Evolutionary conservation across 2,888 invertebrate species (phyloP).

Genomic region (Euproctis similis): DNA sequence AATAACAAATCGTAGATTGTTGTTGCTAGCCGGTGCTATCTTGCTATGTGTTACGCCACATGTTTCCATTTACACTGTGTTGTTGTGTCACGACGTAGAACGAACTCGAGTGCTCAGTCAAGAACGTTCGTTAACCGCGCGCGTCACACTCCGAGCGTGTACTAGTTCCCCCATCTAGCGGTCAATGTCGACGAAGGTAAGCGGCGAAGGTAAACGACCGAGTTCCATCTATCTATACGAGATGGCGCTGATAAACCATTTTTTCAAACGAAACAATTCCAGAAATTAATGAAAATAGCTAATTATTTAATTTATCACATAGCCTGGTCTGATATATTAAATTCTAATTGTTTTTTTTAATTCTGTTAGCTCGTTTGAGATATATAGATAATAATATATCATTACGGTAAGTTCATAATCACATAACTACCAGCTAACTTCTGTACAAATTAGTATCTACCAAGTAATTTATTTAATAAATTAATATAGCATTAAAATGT

Average conservation of each 20-base stretch:
- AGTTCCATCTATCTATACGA: constrained; percentile 38
- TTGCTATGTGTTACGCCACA: constrained; percentile 21
- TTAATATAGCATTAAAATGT: too few species aligned
- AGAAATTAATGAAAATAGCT: too few species aligned
- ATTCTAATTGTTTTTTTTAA: too few species aligned
- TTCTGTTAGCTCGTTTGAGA: too few species aligned
- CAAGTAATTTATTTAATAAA: too few species aligned
- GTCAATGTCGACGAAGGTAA: constrained; percentile 74
- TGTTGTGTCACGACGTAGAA: constrained; percentile 50
- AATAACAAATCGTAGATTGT: constrained; percentile 8
- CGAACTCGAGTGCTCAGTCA: constrained; percentile 69
- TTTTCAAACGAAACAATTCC: too few species aligned
- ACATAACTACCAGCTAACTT: too few species aligned
- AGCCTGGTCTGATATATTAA: too few species aligned
- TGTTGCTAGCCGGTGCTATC: constrained; percentile 11
- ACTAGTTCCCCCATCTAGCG: constrained; percentile 68
- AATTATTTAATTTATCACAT: too few species aligned
- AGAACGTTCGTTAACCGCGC: constrained; percentile 74
- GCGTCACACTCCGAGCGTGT: constrained; percentile 50
- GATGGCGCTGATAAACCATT: constrained; percentile 50
- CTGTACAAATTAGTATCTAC: too few species aligned
- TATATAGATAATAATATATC: too few species aligned
- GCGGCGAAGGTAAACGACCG: constrained; percentile 39
- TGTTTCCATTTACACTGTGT: constrained; percentile 30
- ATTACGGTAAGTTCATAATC: too few species aligned